phyloP scores from a whole-genome alignment of 2,797 vertebrate species.

The Myripristis jacobus region DNA sequence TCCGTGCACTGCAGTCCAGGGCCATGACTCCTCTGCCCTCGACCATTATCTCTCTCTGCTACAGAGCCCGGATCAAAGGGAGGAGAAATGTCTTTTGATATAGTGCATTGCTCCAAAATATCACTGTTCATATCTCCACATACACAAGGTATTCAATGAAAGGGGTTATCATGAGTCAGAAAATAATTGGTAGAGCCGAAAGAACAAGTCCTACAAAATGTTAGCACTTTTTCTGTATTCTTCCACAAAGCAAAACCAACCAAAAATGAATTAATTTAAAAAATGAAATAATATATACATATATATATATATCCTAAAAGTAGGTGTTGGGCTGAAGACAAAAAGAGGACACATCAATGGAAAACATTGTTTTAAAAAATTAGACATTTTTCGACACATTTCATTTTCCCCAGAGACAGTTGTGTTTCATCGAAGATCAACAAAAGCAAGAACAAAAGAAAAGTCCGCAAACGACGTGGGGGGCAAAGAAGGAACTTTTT shows the following conservation, averaged over 20 bases:
- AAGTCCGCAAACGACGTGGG: slow-evolving; percentile 9
- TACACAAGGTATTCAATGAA: slow-evolving; percentile 43
- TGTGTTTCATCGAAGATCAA: slow-evolving; percentile 65
- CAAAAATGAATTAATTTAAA: slow-evolving; percentile 68
- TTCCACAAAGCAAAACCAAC: slow-evolving; percentile 74
- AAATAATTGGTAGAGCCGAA: slow-evolving; percentile 69
- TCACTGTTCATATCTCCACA: slow-evolving; percentile 43
- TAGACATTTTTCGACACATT: slow-evolving; percentile 11
- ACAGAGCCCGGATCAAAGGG: slow-evolving; percentile 69
- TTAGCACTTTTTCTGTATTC: slow-evolving; percentile 79
- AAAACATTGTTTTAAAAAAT: slow-evolving; percentile 42
- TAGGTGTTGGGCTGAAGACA: slow-evolving; percentile 43
- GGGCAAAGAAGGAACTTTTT: slow-evolving; percentile 49
- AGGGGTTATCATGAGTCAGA: slow-evolving; percentile 31
- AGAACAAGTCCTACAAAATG: slow-evolving; percentile 78
- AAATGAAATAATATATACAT: slow-evolving; percentile 39
- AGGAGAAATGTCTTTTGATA: slow-evolving; percentile 53
- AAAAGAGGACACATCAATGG: slow-evolving; percentile 34
- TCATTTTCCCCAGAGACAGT: slow-evolving; percentile 55
- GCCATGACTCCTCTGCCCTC: slow-evolving; percentile 27
- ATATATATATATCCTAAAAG: slow-evolving; percentile 37
- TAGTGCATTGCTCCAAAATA: slow-evolving; percentile 49
- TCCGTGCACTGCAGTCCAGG: slow-evolving; percentile 29
- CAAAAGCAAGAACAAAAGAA: slow-evolving; percentile 66
- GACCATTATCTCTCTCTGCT: slow-evolving; percentile 31